These are phyloP conservation scores for Cheilosia grossa DNA, from an alignment of 2,888 invertebrate species.

Conservation along the genomic window DNA sequence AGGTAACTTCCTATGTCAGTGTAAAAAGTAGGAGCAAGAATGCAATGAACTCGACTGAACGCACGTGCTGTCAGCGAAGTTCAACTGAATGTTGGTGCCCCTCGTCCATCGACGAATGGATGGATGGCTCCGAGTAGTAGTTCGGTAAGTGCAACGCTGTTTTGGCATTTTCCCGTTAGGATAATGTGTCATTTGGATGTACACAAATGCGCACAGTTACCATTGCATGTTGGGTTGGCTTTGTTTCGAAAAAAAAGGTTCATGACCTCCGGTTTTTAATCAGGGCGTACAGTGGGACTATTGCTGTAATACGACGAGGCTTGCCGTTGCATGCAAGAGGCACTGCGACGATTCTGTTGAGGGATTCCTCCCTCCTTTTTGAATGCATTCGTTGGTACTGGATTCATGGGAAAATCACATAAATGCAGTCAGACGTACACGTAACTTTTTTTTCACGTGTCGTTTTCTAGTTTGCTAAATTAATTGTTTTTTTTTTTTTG, in stretches of 20 bases:
- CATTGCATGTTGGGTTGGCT: constrained; percentile 28
- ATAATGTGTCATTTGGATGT: constrained; percentile 53
- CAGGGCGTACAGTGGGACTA: constrained; percentile 44
- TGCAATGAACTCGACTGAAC: constrained; percentile 18
- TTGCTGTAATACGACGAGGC: constrained; percentile 56
- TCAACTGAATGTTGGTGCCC: constrained; percentile 5
- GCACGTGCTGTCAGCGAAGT: constrained; percentile 53
- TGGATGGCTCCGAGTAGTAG: constrained; percentile 33
- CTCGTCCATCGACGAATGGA: constrained; percentile 37
- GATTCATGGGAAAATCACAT: constrained; percentile 68
- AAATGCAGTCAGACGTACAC: constrained; percentile 37
- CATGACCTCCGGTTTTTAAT: constrained; percentile 35
- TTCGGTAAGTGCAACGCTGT: constrained; percentile 32
- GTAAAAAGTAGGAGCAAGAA: constrained; percentile 16
- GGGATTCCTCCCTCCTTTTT: constrained; percentile 46
- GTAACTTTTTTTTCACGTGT: constrained; percentile 18
- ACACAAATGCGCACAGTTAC: constrained; percentile 31
- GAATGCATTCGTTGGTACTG: constrained; percentile 32
- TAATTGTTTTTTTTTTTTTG: constrained; percentile 11
- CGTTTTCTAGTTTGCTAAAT: background rate
- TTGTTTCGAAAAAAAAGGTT: constrained; percentile 37
- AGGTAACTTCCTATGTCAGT: constrained; percentile 11
- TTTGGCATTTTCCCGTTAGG: constrained; percentile 60
- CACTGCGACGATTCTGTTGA: constrained; percentile 14
- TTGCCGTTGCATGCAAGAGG: constrained; percentile 46